phyloP scores from a whole-genome alignment of 2,113 vertebrate genomes.

The Thermophis baileyi region DNA sequence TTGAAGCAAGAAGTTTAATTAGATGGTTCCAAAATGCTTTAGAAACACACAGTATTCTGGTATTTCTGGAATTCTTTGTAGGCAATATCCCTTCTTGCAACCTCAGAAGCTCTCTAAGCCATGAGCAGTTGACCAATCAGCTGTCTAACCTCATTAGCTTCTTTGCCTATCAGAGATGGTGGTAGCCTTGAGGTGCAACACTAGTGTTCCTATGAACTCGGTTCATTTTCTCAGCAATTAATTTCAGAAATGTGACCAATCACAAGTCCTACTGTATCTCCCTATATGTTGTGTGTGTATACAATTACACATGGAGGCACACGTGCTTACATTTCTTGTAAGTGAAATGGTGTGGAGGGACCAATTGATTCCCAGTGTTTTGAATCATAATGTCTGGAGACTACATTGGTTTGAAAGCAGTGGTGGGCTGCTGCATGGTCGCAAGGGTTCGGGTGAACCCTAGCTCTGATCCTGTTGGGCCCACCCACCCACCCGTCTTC shows the following conservation, averaged over 20 bases:
- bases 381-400: not conserved
- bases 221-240: not conserved
- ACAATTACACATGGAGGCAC: not conserved
- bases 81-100: not conserved
- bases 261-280: not conserved
- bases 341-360: not conserved
- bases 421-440: too few species aligned
- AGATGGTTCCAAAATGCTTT: not conserved
- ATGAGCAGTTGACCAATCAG: not conserved
- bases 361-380: not conserved
- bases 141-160: not conserved
- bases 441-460: too few species aligned
- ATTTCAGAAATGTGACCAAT: not conserved
- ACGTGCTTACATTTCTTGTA: not conserved
- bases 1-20: not conserved
- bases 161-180: not conserved
- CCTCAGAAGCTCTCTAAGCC: not conserved
- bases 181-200: not conserved
- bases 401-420: not conserved
- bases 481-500: too few species aligned
- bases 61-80: not conserved
- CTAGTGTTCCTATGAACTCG: not conserved
- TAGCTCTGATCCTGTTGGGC: too few species aligned
- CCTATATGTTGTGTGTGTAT: not conserved
- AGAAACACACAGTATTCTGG: not conserved